A percentile compares a stretch with the other conserved stretches of the same genome.
phyloP scores from a whole-genome alignment of 2,113 vertebrate species.

The Antechinus flavipes region DNA sequence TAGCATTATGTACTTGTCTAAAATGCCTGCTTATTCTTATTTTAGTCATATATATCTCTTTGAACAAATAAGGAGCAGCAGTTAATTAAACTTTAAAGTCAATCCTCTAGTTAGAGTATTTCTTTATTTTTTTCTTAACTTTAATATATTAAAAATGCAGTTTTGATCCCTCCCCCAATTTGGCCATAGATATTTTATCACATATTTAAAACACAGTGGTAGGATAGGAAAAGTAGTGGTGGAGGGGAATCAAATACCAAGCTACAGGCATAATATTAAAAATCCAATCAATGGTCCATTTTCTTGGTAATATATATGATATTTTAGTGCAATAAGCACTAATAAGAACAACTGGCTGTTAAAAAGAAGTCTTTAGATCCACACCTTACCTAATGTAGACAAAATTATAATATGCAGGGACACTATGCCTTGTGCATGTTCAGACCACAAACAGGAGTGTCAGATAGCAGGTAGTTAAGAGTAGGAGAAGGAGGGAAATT shows the following conservation, averaged over 20 bases:
- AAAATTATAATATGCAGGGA: background rate
- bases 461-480: background rate
- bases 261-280: background rate
- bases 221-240: conserved; percentile 14
- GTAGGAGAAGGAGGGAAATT: background rate
- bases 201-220: conserved; percentile 24
- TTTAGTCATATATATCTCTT: background rate
- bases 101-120: background rate
- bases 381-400: conserved; percentile 5
- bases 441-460: background rate
- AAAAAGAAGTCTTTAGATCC: background rate
- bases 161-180: conserved; percentile 34
- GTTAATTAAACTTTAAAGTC: background rate
- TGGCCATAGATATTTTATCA: conserved; percentile 17
- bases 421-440: conserved; percentile 11
- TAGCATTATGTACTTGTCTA: background rate
- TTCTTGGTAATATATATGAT: background rate
- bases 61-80: background rate
- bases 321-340: conserved; percentile 15
- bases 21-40: background rate
- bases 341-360: background rate
- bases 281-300: background rate
- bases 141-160: background rate
- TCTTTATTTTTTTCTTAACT: background rate
- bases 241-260: background rate